Evolutionary conservation across 2,797 vertebrate genomes (phyloP), one percentile per base, ranked within the genome.

Genomic region (Rhinogobio ventralis): DNA sequence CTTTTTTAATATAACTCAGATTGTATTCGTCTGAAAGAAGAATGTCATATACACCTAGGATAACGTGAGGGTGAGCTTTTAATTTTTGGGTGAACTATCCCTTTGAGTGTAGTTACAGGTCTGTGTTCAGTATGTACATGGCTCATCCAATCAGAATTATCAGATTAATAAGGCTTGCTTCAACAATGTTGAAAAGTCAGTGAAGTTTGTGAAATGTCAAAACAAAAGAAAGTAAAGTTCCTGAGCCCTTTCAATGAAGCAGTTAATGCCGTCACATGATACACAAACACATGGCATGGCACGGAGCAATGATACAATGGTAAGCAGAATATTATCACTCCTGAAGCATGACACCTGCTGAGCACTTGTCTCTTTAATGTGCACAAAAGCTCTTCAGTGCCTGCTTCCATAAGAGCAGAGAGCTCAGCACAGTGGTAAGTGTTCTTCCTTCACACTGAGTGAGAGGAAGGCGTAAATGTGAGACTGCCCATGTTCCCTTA

Each of bases 371-470:
- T 42, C 53, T 42, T 60, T 77, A 77, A 42, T 62, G 20, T 57
- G 11, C 30, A 57, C 30, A 57, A 39, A 55, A 30, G 23, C 36
- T 77, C 8, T 77, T 25, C 36, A 25, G 23, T 42, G 8, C 7
- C 33, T 60, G 53, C 53, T 25, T 45, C 15, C 15, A 19, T 7
- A 77, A 19, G 53, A 77, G 55, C 55, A 42, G 23, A 42, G 55
- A 42, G 55, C 8, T 0, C 36, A 62, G 75, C 64, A 67, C 53
- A 81, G 82, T 36, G 28, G 53, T 19, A 33, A 57, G 28, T 55
- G 51, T 69, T 19, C 55, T 67, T 84, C 69, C 60, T 64, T 69
- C 42, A 28, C 69, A 25, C 36, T 74, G 42, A 81, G 39, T 46
- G 46, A 74, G 55, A 80, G 53, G 25, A 45, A n/a, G 49, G 39